Conservation (phyloP, 2,888 invertebrate genomes). For the Leucophenga montana region DNA sequence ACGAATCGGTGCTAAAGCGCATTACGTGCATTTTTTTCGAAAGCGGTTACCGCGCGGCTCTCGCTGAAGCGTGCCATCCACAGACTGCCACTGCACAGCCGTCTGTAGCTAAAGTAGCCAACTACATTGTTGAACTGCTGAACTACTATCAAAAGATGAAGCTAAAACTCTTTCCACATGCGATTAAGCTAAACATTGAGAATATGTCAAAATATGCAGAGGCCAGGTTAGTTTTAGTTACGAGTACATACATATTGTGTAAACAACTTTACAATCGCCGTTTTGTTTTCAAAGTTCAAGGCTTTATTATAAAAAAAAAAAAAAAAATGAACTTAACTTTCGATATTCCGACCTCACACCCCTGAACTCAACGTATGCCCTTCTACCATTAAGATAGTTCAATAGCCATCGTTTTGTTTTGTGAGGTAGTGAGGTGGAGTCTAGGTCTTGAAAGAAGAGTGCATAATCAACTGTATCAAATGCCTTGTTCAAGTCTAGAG, state of each 20-base stretch:
- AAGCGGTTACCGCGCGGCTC: conserved; percentile 81
- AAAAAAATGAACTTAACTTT: no score
- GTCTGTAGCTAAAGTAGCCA: conserved; percentile 76
- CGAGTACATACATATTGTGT: conserved; percentile 52
- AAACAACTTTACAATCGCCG: no score
- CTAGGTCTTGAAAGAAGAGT: no score
- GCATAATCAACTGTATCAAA: no score
- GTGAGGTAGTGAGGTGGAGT: no score
- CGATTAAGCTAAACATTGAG: conserved; percentile 71
- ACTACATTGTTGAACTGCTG: conserved; percentile 75
- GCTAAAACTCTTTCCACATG: conserved; percentile 77
- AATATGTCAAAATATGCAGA: conserved; percentile 73
- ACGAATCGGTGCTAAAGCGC: conserved; percentile 83
- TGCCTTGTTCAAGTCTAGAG: no score
- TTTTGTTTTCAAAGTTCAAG: no score
- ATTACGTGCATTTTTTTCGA: conserved; percentile 84
- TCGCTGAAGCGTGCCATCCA: conserved; percentile 77
- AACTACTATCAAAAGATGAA: conserved; percentile 76
- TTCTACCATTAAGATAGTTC: no score
- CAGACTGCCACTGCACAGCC: conserved; percentile 67
- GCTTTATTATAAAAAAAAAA: no score
- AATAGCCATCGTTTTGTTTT: no score
- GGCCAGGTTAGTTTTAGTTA: conserved; percentile 70
- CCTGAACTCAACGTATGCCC: no score
- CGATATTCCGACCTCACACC: no score